A percentile compares a stretch with the other conserved stretches of the same genome.
phyloP scores from a whole-genome alignment of 2,797 vertebrate species.

The Diplodus sargus region DNA sequence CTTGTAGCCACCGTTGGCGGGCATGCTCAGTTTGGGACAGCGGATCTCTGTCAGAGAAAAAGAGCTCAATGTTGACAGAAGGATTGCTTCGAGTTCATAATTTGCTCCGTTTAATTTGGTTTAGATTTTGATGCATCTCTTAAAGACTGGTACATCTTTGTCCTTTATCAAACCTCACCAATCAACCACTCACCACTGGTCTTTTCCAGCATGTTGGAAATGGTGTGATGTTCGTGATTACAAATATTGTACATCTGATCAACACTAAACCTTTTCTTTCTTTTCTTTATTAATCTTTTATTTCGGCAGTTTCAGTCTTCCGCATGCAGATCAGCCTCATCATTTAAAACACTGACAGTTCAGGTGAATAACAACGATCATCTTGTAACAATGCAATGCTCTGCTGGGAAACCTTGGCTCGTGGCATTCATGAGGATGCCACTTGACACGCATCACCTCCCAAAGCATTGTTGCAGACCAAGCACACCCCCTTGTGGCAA shows the following conservation, averaged over 20 bases:
- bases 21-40: conserved; percentile 91
- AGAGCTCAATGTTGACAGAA: background rate
- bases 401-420: too few relatives aligned
- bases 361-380: too few relatives aligned
- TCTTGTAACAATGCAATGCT: too few relatives aligned
- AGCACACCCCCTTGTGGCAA: too few relatives aligned
- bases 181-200: background rate
- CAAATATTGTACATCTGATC: background rate
- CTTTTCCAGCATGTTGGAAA: background rate
- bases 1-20: conserved; percentile 92
- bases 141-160: background rate
- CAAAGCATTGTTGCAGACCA: too few relatives aligned
- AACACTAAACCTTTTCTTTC: too few relatives aligned
- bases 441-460: too few relatives aligned
- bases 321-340: too few relatives aligned
- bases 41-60: conserved; percentile 88
- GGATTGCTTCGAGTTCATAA: background rate
- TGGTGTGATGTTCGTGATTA: background rate
- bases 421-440: too few relatives aligned
- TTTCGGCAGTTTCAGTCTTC: too few relatives aligned
- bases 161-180: background rate
- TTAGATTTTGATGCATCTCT: background rate
- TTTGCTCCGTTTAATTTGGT: background rate
- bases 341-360: too few relatives aligned
- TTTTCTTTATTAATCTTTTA: too few relatives aligned